Base-by-base conservation (phyloP, 2,888 invertebrate species). In the Epistrophe grossulariae region DNA sequence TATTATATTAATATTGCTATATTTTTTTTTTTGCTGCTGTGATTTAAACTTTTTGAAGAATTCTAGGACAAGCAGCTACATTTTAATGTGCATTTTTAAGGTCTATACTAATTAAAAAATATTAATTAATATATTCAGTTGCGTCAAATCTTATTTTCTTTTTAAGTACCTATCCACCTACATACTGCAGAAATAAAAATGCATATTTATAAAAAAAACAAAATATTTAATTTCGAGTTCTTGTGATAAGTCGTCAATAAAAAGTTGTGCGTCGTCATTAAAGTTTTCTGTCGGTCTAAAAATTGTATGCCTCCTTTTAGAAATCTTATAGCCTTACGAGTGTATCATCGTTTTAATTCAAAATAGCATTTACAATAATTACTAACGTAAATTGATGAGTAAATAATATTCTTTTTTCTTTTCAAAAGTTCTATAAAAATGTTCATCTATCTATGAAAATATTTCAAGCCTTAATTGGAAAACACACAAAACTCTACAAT, bases 331-430 rank as follows among this genome's bases (percentile, higher is more conserved):
- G 24, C 7, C 6, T 13, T 24, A 50, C 1, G 2, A 24, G 15
- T 15, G 52, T 52, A 40, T n/a, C 31, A 57, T 57, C 31, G n/a
- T n/a, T 8, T n/a, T 31, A 10, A n/a, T 35, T 59, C 0, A 35
- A 59, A 17, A 38, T 2, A 11, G 6, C 35, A 17, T 10, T 57
- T 11, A 17, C 2, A 31, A 57, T 28, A 15, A 55, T 59, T 81
- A 84, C 70, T 79, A 72, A 71, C 48, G 52, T 68, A 76, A 83
- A 87, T 83, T 87, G 79, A 57, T 87, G 78, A 59, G 74, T 52
- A 79, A 87, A 79, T 70, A 79, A 74, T 35, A 28, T 38, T 7
- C 4, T 0, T 35, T 59, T 57, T 57, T n/a, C n/a, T n/a, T 7
- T 55, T 55, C 4, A 2, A 35, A 0, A 9, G 4, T 55, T 45